These are phyloP conservation scores for Pristis pectinata DNA, from an alignment of 2,797 vertebrate genomes.

Conservation along the genomic window DNA sequence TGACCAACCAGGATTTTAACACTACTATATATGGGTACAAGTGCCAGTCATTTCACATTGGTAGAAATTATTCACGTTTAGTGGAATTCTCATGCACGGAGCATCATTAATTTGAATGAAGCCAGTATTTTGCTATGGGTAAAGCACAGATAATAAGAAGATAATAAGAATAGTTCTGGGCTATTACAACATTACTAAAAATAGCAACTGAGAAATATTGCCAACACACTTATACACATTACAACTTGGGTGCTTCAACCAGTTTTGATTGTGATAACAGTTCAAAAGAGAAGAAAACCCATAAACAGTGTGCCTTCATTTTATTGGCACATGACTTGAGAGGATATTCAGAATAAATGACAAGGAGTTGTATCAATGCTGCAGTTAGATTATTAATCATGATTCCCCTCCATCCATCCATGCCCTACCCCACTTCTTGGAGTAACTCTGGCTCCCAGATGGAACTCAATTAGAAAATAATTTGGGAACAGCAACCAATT, in stretches of 20 bases:
- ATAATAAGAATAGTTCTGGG: neutral
- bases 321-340: neutral
- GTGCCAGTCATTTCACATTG: neutral
- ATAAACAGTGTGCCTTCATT: neutral
- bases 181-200: neutral
- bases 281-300: neutral
- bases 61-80: neutral
- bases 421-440: neutral
- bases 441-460: neutral
- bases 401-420: neutral
- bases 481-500: neutral
- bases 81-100: neutral
- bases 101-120: neutral
- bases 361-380: neutral
- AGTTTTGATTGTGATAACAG: neutral
- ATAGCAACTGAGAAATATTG: neutral
- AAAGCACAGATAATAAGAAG: neutral
- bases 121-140: neutral
- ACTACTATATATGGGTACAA: neutral
- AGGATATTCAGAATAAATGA: neutral
- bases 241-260: neutral
- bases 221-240: neutral
- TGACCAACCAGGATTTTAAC: neutral
- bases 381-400: neutral
- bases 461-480: neutral